Evolutionary conservation across 1,140 invertebrate species (phyloP).

Genomic region (Caenorhabditis brenneri): DNA sequence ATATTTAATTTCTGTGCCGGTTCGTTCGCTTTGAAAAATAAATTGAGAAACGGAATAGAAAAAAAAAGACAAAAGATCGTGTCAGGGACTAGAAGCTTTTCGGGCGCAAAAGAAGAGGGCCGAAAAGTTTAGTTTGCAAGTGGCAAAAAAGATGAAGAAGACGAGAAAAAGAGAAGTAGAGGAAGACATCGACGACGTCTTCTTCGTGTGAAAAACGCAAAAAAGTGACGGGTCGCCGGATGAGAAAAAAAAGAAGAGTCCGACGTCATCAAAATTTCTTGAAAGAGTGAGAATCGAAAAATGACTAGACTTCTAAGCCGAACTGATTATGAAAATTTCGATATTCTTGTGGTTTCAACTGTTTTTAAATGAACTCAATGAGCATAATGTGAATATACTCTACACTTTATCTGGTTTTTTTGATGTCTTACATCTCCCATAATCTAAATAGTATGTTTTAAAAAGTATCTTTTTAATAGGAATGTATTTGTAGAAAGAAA

Average conservation of each 20-base stretch:
- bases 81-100: background rate
- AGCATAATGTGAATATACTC: background rate
- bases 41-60: background rate
- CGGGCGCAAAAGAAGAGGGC: background rate
- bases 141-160: constrained; percentile 39
- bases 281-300: background rate
- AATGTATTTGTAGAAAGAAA: background rate
- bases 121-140: constrained; percentile 34
- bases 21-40: constrained; percentile 23
- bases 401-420: too few species aligned
- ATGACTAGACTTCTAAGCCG: background rate
- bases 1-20: constrained; percentile 25
- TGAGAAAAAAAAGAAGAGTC: constrained; percentile 31
- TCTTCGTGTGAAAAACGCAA: constrained; percentile 27
- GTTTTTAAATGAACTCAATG: background rate
- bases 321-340: background rate
- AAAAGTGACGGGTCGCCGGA: constrained; percentile 38
- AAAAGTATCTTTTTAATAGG: too few species aligned
- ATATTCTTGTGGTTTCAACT: background rate
- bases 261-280: constrained; percentile 32
- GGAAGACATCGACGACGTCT: constrained; percentile 14
- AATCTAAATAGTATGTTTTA: too few species aligned
- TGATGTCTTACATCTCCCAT: too few species aligned
- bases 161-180: constrained; percentile 14
- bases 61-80: constrained; percentile 31